These are phyloP conservation scores for Clepsis dumicolana DNA, from an alignment of 2,888 invertebrate species.

Conservation along the genomic window DNA sequence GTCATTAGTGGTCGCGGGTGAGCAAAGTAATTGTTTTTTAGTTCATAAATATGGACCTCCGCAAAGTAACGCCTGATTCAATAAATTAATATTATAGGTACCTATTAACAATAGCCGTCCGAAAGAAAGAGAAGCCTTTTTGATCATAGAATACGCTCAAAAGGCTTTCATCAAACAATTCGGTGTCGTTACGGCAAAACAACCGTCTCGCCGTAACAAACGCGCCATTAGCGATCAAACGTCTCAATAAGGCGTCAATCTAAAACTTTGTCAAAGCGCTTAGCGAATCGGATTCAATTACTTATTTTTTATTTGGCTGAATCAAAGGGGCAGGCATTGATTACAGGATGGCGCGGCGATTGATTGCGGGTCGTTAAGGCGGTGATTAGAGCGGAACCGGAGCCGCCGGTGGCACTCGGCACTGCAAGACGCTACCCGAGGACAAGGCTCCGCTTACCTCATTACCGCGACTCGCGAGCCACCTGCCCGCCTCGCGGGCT, in stretches of 20 bases:
- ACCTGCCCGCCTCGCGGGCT: background rate
- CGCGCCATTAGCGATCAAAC: slow-evolving; percentile 45
- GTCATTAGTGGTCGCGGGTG: too few relatives aligned
- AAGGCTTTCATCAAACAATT: slow-evolving; percentile 41
- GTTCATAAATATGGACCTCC: too few relatives aligned
- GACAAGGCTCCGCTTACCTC: slow-evolving; percentile 79
- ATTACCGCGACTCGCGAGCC: slow-evolving; percentile 57
- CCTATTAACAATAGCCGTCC: slow-evolving; percentile 31
- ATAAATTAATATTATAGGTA: slow-evolving; percentile 32
- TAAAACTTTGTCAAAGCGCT: slow-evolving; percentile 46
- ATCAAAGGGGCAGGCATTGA: slow-evolving; percentile 75
- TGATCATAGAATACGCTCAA: slow-evolving; percentile 26
- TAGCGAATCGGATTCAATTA: slow-evolving; percentile 63
- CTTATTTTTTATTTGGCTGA: slow-evolving; percentile 66
- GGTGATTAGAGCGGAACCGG: slow-evolving; percentile 28
- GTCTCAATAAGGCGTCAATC: slow-evolving; percentile 41
- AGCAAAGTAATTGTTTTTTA: too few relatives aligned
- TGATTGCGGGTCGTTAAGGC: slow-evolving; percentile 44
- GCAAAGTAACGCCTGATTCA: too few relatives aligned
- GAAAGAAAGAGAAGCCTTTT: slow-evolving; percentile 36
- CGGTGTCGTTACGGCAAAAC: slow-evolving; percentile 31
- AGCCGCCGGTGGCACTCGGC: slow-evolving; percentile 7
- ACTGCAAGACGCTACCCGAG: slow-evolving; percentile 63
- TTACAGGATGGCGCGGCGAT: slow-evolving; percentile 62
- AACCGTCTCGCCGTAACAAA: slow-evolving; percentile 25